These are phyloP conservation scores for Corythucha ciliata DNA, from an alignment of 2,888 invertebrate genomes.

Conservation along the genomic window DNA sequence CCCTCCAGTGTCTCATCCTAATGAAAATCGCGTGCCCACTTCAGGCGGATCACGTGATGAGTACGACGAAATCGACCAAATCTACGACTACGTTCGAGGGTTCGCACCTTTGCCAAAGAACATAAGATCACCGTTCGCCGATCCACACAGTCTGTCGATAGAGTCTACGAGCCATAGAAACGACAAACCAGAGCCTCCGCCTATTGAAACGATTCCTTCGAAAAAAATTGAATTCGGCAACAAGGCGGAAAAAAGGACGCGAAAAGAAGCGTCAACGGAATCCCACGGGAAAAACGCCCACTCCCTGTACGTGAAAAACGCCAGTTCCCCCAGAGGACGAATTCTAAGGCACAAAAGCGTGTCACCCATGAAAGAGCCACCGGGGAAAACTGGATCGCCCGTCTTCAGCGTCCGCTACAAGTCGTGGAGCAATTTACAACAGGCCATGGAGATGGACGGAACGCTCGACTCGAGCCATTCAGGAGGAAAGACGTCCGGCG, in stretches of 20 bases:
- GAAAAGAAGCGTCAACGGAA: conserved; percentile 47
- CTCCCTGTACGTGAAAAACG: conserved; percentile 71
- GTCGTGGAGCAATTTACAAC: conserved; percentile 60
- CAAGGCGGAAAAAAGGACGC: conserved; percentile 57
- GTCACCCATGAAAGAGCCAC: conserved; percentile 62
- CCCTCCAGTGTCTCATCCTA: conserved; percentile 41
- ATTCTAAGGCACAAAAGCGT: conserved; percentile 62
- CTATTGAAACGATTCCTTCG: conserved; percentile 82
- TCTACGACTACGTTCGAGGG: conserved; percentile 90
- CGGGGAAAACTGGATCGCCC: conserved; percentile 63
- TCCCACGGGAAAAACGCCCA: conserved; percentile 42
- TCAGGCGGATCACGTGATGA: conserved; percentile 70
- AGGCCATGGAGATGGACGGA: conserved; percentile 64
- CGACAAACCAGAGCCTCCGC: conserved; percentile 76
- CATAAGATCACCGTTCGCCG: conserved; percentile 56
- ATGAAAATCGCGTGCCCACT: conserved; percentile 49
- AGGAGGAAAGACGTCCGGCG: conserved; percentile 75
- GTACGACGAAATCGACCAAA: conserved; percentile 92
- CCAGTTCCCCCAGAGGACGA: conserved; percentile 54
- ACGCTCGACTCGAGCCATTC: conserved; percentile 86
- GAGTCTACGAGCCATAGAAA: conserved; percentile 41
- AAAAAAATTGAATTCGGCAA: conserved; percentile 50
- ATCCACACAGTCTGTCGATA: conserved; percentile 39
- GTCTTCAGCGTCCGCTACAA: conserved; percentile 62
- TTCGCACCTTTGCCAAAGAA: conserved; percentile 83